Percentiles rank a stretch among this genome's conserved stretches.
Conservation (phyloP, 2,113 vertebrate species). For the Oncorhynchus clarkii region DNA sequence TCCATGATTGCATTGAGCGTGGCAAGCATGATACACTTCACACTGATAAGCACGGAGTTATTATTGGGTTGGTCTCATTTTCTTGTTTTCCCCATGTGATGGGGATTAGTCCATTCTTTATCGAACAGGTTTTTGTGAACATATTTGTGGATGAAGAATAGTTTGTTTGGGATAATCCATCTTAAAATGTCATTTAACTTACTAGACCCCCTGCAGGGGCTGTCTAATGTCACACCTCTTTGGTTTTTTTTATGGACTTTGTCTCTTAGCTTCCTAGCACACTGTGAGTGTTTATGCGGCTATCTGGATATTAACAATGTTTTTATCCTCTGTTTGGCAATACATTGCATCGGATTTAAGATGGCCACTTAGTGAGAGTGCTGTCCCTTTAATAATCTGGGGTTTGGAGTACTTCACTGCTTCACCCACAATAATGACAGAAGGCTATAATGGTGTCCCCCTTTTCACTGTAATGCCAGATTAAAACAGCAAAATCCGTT, state of each 20-base stretch:
- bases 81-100: slow-evolving; percentile 36
- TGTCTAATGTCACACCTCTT: slow-evolving; percentile 28
- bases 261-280: slow-evolving; percentile 20
- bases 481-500: slow-evolving; percentile 48
- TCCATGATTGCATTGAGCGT: neutral
- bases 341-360: slow-evolving; percentile 26
- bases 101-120: slow-evolving; percentile 54
- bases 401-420: slow-evolving; percentile 16
- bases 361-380: slow-evolving; percentile 16
- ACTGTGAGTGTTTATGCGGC: slow-evolving; percentile 19
- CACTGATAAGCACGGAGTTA: neutral
- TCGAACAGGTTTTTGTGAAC: slow-evolving; percentile 35
- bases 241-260: slow-evolving; percentile 33
- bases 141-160: slow-evolving; percentile 35
- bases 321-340: slow-evolving; percentile 29
- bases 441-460: slow-evolving; percentile 18
- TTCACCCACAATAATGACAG: slow-evolving; percentile 38
- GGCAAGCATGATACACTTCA: neutral
- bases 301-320: slow-evolving; percentile 41
- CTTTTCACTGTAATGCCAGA: slow-evolving; percentile 14
- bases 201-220: slow-evolving; percentile 34
- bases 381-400: slow-evolving; percentile 30
- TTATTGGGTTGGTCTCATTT: slow-evolving; percentile 51
- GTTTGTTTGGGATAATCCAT: slow-evolving; percentile 46
- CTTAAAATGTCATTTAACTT: slow-evolving; percentile 50